A percentile compares a stretch with the other conserved stretches of the same genome.
These are phyloP conservation scores for Dendronephthya gigantea DNA, from an alignment of 64 coral and sea anemone genomes.

Conservation along the genomic window DNA sequence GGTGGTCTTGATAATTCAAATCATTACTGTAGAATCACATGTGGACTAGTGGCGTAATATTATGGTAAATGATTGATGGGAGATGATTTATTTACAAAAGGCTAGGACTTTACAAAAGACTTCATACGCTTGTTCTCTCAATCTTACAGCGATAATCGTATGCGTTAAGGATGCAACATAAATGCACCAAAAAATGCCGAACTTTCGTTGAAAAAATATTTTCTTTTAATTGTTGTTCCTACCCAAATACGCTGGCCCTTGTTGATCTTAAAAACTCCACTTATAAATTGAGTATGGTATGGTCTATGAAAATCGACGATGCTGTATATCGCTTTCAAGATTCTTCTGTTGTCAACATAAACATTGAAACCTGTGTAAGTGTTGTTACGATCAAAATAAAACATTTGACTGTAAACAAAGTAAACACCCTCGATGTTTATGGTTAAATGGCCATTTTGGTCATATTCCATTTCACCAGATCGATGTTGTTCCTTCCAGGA, in stretches of 20 bases:
- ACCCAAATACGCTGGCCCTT: conserved; percentile 64
- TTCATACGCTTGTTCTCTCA: not conserved
- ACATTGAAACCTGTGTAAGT: conserved; percentile 66
- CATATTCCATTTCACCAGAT: conserved; percentile 30
- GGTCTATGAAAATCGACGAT: conserved; percentile 26
- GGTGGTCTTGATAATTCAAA: no score
- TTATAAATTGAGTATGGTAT: conserved; percentile 74
- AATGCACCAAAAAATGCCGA: conserved; percentile 54
- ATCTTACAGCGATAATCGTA: not conserved
- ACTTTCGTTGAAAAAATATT: conserved; percentile 36
- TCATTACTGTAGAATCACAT: no score
- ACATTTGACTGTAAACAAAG: conserved; percentile 94
- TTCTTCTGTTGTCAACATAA: conserved; percentile 33
- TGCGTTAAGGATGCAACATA: conserved; percentile 19
- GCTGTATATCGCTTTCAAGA: conserved; percentile 65
- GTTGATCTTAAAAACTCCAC: conserved; percentile 58
- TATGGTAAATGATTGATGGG: no score
- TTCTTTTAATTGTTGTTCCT: conserved; percentile 44
- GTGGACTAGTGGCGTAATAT: no score
- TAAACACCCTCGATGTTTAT: conserved; percentile 56
- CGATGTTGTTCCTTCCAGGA: conserved; percentile 36
- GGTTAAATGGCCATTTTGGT: conserved; percentile 34
- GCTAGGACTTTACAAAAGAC: no score
- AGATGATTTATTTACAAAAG: no score
- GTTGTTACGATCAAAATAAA: conserved; percentile 67